Percentiles rank a stretch among this genome's conserved stretches.
phyloP scores from a whole-genome alignment of 2,113 vertebrate species.

The Labrus mixtus region DNA sequence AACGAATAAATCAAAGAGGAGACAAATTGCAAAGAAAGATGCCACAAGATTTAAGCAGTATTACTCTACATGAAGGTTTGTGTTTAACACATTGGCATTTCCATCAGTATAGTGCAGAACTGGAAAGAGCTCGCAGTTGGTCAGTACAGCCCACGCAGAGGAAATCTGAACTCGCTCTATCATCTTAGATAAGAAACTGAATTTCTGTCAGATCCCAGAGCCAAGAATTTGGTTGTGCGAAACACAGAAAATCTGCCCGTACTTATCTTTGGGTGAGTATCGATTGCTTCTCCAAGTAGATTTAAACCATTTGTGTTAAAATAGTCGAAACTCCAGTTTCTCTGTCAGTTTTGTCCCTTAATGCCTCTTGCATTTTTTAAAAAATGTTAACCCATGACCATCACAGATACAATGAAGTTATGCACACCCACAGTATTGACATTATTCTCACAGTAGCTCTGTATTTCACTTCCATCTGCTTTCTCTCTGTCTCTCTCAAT shows the following conservation, averaged over 20 bases:
- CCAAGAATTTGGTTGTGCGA: constrained; percentile 54
- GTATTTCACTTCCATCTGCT: constrained; percentile 6
- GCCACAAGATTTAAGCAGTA: neutral
- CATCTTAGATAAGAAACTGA: constrained; percentile 74
- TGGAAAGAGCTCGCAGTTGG: constrained; percentile 50
- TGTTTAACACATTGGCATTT: constrained; percentile 44
- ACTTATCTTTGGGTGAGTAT: constrained; percentile 60
- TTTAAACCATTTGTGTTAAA: constrained; percentile 37
- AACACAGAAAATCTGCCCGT: constrained; percentile 48
- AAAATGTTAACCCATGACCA: constrained; percentile 36
- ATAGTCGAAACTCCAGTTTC: constrained; percentile 11
- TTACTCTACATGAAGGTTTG: constrained; percentile 1
- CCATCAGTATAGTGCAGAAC: constrained; percentile 31
- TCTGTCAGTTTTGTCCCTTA: constrained; percentile 6
- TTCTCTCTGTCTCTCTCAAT: constrained; percentile 6
- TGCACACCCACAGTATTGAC: neutral
- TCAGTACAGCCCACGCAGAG: constrained; percentile 48
- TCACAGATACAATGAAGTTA: constrained; percentile 11
- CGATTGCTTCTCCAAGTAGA: constrained; percentile 35
- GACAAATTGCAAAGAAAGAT: neutral
- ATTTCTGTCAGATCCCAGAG: constrained; percentile 63
- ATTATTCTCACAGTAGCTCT: neutral
- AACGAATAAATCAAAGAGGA: neutral
- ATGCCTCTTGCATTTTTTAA: constrained; percentile 25
- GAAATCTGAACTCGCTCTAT: constrained; percentile 66